Evolutionary conservation across 2,113 vertebrate species (phyloP), one percentile per base, ranked within the genome.

Genomic region (Chaetodon trifascialis): DNA sequence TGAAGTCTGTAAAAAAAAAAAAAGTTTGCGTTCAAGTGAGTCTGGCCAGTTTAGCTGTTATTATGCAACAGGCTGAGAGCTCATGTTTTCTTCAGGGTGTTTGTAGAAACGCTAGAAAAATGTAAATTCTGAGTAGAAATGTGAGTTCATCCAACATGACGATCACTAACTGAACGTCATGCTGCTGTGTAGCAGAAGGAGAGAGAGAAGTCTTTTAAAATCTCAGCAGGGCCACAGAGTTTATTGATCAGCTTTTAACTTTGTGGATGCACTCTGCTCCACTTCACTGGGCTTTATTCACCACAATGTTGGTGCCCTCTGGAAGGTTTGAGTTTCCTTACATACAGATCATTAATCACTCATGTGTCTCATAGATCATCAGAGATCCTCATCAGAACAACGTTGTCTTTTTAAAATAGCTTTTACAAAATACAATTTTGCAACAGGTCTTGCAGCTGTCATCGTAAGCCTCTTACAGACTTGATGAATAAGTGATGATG

Each of bases 31-130:
- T 73, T 40, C 7, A 63, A 47, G n/a, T 44, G 16, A 62, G 62
- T 55, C 40, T 38, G 23, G 12, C 30, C n/a, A 17, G 54, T 65
- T 58, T 34, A 36, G 44, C 4, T 6, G 54, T 36, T 34, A 25
- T 77, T 60, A n/a, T 38, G 55, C 42, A 69, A 65, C 70, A 71
- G 4, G 7, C n/a, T 44, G 36, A 25, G 47, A 54, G 34, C 49
- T 55, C 3, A 4, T 51, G 16, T 25, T 21, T 16, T 71, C 15
- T 38, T 49, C 1, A 16, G 23, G 21, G 15, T 25, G 3, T 73
- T 63, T 8, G 10, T 19, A 38, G 51, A 60, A 40, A n/a, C 5
- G 40, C 23, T 14, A 12, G 17, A 40, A n/a, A 34, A 47, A 11
- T 10, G 40, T 68, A 56, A 63, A 62, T 40, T 23, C 58, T 11